phyloP scores from a whole-genome alignment of 2,888 invertebrate species.

The Chrysolina oricalcia region DNA sequence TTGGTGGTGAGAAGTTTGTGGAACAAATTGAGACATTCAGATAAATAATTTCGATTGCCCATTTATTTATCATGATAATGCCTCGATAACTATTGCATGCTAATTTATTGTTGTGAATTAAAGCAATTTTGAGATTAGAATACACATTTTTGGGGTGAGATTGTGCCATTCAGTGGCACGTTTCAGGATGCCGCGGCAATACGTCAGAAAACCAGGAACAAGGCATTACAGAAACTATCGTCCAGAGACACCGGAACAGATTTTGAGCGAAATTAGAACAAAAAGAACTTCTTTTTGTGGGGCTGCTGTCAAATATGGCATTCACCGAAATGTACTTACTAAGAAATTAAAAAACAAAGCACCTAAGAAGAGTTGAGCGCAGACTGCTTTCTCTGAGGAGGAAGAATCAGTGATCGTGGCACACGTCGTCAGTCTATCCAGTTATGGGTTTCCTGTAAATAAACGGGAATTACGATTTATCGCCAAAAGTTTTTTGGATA shows the following conservation, averaged over 20 bases:
- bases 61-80: slow-evolving; percentile 1
- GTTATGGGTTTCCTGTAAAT: too few species aligned
- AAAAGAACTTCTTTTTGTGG: slow-evolving; percentile 29
- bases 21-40: background rate
- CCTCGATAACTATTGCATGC: too few species aligned
- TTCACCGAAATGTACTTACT: too few species aligned
- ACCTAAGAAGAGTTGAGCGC: too few species aligned
- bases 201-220: slow-evolving; percentile 24
- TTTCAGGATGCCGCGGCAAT: slow-evolving; percentile 33
- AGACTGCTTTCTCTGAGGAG: too few species aligned
- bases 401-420: too few species aligned
- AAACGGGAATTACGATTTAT: too few species aligned
- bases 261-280: slow-evolving; percentile 5
- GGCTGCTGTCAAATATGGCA: slow-evolving; percentile 26
- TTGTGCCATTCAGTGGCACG: slow-evolving; percentile 12
- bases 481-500: too few species aligned
- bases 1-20: slow-evolving; percentile 11
- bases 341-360: too few species aligned
- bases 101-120: too few species aligned
- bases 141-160: slow-evolving; percentile 18
- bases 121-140: background rate
- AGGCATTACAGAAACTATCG: slow-evolving; percentile 27
- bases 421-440: too few species aligned
- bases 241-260: slow-evolving; percentile 27
- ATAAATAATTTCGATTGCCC: slow-evolving; percentile 1